Conservation (phyloP, 2,797 vertebrate genomes). For the Psittacula derbiana region DNA sequence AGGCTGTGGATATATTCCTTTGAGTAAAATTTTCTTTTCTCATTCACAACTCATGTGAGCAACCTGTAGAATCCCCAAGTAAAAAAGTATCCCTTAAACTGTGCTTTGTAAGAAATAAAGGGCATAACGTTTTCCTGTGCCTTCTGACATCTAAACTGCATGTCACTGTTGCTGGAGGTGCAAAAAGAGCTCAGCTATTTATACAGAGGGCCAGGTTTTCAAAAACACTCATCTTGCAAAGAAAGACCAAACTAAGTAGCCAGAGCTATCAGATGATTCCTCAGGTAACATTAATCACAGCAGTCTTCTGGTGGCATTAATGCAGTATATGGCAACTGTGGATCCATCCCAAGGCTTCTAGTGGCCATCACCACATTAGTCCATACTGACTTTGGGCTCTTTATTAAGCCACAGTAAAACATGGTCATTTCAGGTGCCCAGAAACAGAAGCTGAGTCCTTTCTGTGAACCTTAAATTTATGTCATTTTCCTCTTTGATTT, state of each 20-base stretch:
- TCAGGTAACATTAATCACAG: background rate
- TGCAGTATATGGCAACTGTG: background rate
- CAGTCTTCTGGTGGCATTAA: background rate
- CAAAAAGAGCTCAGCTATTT: background rate
- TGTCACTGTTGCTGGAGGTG: fast-evolving
- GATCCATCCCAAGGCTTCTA: fast-evolving
- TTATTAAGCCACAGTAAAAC: background rate
- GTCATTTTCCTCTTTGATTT: background rate
- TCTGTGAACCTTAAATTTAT: background rate
- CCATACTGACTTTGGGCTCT: background rate
- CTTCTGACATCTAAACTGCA: background rate
- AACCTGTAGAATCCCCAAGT: background rate
- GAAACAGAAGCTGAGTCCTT: background rate
- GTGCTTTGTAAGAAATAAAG: background rate
- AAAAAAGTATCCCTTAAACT: background rate
- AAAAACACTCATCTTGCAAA: background rate
- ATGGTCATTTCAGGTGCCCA: background rate
- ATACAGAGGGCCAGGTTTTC: background rate
- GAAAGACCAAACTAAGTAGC: background rate
- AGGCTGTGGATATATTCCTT: background rate
- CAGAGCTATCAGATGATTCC: background rate
- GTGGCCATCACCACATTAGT: fast-evolving
- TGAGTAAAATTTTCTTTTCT: background rate
- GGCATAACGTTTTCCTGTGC: background rate
- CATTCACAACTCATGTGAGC: background rate